phyloP scores from a whole-genome alignment of 2,113 vertebrate species.

The Telmatochromis sp. region DNA sequence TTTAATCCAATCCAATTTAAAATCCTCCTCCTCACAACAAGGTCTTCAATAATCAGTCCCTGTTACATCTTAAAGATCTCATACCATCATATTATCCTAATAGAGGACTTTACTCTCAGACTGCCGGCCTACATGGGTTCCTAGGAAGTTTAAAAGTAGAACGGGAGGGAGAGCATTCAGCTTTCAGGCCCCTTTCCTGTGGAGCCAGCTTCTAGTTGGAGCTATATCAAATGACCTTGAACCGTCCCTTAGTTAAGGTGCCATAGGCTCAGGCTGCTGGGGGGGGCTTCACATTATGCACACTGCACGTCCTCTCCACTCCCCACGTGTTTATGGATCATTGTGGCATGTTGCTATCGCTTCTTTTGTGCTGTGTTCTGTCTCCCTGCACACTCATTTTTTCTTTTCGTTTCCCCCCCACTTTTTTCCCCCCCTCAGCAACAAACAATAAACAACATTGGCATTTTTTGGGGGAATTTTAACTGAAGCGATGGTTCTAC shows the following conservation, averaged over 20 bases:
- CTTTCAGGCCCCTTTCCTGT: not conserved
- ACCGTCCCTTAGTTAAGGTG: not conserved
- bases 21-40: not conserved
- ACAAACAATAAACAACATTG: not conserved
- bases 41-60: not conserved
- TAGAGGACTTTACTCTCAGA: not conserved
- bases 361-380: not conserved
- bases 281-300: not conserved
- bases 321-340: not conserved
- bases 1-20: not conserved
- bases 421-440: not conserved
- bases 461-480: not conserved
- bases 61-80: not conserved
- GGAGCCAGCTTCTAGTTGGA: not conserved
- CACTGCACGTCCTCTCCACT: not conserved
- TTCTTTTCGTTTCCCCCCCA: not conserved
- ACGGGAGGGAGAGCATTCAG: not conserved
- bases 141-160: not conserved
- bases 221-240: not conserved
- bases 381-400: not conserved
- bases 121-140: not conserved
- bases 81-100: not conserved
- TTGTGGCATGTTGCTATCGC: not conserved
- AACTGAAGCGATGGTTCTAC: not conserved
- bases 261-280: not conserved